Evolutionary conservation across 1,140 invertebrate species (phyloP).

Genomic region (Apolygus lucorum): DNA sequence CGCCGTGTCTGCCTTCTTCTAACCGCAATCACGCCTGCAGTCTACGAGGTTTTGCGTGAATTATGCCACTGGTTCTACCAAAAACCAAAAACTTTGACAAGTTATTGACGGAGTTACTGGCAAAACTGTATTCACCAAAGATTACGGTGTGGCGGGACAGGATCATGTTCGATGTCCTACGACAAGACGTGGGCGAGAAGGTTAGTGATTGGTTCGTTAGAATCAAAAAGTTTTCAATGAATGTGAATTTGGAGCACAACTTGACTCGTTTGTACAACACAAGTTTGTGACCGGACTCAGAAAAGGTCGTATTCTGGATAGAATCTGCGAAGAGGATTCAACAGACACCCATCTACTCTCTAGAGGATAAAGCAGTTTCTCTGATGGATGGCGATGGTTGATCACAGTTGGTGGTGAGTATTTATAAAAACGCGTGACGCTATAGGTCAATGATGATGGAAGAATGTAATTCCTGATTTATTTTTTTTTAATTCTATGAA

Average conservation of each 20-base stretch:
- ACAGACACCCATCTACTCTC: too few species aligned
- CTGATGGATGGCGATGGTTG: too few species aligned
- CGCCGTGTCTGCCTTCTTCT: background rate
- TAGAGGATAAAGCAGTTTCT: too few species aligned
- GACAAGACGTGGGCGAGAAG: background rate
- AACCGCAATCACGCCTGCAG: background rate
- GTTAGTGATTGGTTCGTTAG: background rate
- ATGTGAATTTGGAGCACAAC: background rate
- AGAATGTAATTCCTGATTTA: too few species aligned
- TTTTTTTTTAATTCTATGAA: too few species aligned
- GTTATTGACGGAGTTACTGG: background rate
- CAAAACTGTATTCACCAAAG: slow-evolving; percentile 1
- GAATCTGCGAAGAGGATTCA: slow-evolving; percentile 6
- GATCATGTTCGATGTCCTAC: background rate
- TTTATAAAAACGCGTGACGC: too few species aligned
- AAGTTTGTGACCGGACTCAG: background rate
- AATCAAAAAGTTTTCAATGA: background rate
- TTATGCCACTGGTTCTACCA: background rate
- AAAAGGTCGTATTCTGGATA: background rate
- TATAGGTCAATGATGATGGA: too few species aligned
- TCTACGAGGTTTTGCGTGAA: slow-evolving; percentile 4
- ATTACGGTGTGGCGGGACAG: background rate
- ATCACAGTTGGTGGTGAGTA: too few species aligned
- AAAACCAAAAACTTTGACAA: background rate
- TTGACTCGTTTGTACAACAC: background rate